Evolutionary conservation across 2,113 vertebrate genomes (phyloP).

Genomic region (Ciconia stormi): DNA sequence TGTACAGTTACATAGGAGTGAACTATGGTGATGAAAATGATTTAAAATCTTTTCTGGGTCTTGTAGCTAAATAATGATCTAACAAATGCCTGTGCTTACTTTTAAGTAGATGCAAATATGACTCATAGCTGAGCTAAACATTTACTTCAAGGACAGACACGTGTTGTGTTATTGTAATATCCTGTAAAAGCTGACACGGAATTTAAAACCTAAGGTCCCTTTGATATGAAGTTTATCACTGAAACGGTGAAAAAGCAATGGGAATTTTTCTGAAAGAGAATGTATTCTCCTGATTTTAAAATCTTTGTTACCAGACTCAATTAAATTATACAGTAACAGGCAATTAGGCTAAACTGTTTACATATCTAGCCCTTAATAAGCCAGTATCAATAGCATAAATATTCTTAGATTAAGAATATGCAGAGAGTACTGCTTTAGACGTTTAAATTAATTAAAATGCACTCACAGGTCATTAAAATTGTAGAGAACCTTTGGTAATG

Average conservation of each 20-base stretch:
- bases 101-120: conserved; percentile 12
- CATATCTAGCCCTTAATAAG: background rate
- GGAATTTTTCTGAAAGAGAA: background rate
- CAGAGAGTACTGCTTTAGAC: background rate
- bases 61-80: background rate
- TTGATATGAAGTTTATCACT: background rate
- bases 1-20: background rate
- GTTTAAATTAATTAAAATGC: conserved; percentile 41
- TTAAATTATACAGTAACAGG: background rate
- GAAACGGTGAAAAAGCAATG: background rate
- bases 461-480: background rate
- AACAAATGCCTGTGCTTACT: background rate
- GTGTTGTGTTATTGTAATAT: background rate
- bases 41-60: background rate
- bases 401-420: background rate
- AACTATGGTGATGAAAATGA: background rate
- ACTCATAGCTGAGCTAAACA: conserved; percentile 22
- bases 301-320: background rate
- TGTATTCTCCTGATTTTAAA: background rate
- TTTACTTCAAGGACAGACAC: conserved; percentile 43
- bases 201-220: conserved; percentile 1
- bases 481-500: background rate
- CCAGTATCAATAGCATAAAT: background rate
- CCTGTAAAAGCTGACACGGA: background rate
- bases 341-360: conserved; percentile 32